Evolutionary conservation across 2,113 vertebrate genomes (phyloP).

Genomic region (Centropristis striata): DNA sequence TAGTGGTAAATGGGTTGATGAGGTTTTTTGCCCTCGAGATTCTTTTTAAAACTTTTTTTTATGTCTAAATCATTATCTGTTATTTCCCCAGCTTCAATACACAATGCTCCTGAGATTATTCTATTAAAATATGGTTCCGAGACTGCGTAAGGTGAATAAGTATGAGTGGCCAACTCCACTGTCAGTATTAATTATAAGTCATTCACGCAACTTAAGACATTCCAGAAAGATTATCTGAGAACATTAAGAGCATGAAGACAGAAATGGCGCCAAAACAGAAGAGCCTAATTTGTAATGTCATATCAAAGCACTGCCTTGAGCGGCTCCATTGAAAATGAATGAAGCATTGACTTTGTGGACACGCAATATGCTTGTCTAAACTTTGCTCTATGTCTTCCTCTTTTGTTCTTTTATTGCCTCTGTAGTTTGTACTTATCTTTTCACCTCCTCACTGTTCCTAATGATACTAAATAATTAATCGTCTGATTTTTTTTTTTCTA

Average conservation of each 20-base stretch:
- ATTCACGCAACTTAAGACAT: constrained; percentile 11
- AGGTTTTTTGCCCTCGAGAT: not conserved
- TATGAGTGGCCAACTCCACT: constrained; percentile 19
- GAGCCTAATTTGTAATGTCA: constrained; percentile 51
- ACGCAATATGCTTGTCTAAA: constrained; percentile 23
- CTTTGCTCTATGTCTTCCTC: not conserved
- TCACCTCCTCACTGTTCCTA: not conserved
- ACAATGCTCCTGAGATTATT: not conserved
- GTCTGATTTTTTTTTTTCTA: not conserved
- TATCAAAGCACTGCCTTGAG: constrained; percentile 55
- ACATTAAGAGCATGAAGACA: constrained; percentile 19
- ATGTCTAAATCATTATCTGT: not conserved
- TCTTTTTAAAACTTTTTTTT: not conserved
- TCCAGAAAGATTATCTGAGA: constrained; percentile 14
- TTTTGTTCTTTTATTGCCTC: constrained; percentile 28
- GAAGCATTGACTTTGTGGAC: constrained; percentile 26
- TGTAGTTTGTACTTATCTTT: not conserved
- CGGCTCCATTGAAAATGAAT: constrained; percentile 49
- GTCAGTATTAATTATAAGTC: constrained; percentile 19
- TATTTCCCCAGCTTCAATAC: not conserved
- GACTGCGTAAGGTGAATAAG: not conserved
- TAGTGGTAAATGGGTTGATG: not conserved
- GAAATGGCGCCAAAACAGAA: not conserved
- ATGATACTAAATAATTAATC: not conserved
- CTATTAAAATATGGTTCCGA: not conserved